These are phyloP conservation scores for Apodemia duryi DNA, from an alignment of 2,888 invertebrate species.

Conservation along the genomic window DNA sequence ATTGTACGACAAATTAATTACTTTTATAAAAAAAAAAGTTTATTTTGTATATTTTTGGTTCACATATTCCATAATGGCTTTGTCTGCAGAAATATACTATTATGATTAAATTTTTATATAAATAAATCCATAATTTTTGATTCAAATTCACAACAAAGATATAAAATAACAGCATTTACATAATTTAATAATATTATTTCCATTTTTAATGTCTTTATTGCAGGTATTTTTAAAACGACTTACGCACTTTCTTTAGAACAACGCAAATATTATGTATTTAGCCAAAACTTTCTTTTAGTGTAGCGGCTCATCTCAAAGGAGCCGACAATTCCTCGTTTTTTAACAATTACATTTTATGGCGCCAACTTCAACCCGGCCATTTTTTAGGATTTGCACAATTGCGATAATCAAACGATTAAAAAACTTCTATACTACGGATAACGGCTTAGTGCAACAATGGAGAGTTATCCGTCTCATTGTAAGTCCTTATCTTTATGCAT, in stretches of 20 bases:
- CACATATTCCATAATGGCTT: not conserved
- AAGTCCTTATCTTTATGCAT: not conserved
- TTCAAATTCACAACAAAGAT: not conserved
- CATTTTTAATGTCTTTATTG: not conserved
- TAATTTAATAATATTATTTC: not conserved
- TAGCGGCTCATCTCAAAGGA: slow-evolving; percentile 48
- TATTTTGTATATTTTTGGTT: too few species aligned
- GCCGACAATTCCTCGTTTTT: slow-evolving; percentile 59
- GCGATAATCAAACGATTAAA: slow-evolving; percentile 13
- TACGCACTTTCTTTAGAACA: slow-evolving; percentile 36
- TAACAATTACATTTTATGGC: slow-evolving; percentile 50
- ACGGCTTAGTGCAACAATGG: slow-evolving; percentile 3
- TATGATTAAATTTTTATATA: not conserved
- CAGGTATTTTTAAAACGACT: not conserved
- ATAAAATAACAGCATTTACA: slow-evolving; percentile 1
- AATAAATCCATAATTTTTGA: not conserved
- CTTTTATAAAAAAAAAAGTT: too few species aligned
- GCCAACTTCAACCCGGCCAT: slow-evolving; percentile 51
- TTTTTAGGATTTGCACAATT: slow-evolving; percentile 54
- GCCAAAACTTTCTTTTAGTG: slow-evolving; percentile 63
- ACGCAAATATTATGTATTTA: slow-evolving; percentile 38
- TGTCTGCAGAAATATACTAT: not conserved
- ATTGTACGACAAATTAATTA: too few species aligned
- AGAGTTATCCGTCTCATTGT: slow-evolving; percentile 1
- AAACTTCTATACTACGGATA: not conserved